Percentiles rank a stretch among this genome's conserved stretches.
phyloP scores from a whole-genome alignment of 2,113 vertebrate genomes.

The Prunella himalayana region DNA sequence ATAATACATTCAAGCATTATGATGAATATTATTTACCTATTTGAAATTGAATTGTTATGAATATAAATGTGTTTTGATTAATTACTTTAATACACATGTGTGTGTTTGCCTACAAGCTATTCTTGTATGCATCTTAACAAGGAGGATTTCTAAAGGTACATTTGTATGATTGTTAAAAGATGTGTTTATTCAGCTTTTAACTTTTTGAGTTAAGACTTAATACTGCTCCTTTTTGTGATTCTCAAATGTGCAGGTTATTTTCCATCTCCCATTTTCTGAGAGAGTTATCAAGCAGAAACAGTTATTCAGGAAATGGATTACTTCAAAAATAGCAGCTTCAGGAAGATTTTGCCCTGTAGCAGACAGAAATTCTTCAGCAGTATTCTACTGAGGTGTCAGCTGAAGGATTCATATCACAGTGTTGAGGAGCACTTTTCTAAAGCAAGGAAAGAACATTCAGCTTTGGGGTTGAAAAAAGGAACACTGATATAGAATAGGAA shows the following conservation, averaged over 20 bases:
- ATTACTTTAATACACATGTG: not conserved
- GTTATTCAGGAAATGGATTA: not conserved
- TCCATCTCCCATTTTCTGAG: not conserved
- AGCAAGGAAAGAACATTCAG: not conserved
- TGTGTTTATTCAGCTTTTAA: not conserved
- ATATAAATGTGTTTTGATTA: not conserved
- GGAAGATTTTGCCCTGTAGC: not conserved
- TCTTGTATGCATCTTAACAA: not conserved
- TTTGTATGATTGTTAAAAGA: not conserved
- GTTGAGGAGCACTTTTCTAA: not conserved
- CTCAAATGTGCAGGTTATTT: not conserved
- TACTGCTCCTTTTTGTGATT: not conserved
- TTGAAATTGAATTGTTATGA: not conserved
- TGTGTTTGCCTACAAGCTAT: not conserved
- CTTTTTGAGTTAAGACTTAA: not conserved
- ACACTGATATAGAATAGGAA: not conserved
- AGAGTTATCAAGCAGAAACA: not conserved
- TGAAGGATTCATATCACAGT: not conserved
- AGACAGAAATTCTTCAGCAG: not conserved
- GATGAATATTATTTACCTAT: not conserved
- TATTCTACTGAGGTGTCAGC: not conserved
- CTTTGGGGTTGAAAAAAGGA: not conserved
- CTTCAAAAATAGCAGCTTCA: not conserved
- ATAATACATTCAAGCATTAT: not conserved
- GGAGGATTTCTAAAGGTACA: not conserved